Percentiles rank a stretch among this genome's conserved stretches.
These are phyloP conservation scores for Collichthys lucidus DNA, from an alignment of 2,113 vertebrate species.

Conservation along the genomic window DNA sequence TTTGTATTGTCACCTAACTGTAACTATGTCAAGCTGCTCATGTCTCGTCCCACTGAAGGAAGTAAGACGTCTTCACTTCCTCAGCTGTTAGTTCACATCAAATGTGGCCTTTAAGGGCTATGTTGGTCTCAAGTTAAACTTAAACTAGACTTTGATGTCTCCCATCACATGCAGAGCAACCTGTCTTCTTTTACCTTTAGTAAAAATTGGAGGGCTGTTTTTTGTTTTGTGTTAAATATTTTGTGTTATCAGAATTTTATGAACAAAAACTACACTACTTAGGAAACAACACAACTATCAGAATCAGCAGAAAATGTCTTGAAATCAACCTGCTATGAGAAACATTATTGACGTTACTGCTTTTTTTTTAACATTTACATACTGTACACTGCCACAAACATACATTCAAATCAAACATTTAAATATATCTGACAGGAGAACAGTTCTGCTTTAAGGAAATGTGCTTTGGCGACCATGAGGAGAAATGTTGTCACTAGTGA, in stretches of 20 bases:
- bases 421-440: not conserved
- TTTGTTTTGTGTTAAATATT: not conserved
- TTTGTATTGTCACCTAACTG: not conserved
- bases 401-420: not conserved
- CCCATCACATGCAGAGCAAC: too few relatives aligned
- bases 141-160: too few relatives aligned
- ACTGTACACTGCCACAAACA: not conserved
- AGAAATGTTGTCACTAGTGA: too few relatives aligned
- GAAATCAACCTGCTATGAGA: not conserved
- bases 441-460: not conserved
- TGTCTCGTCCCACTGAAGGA: constrained; percentile 4
- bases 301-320: not conserved
- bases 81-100: not conserved
- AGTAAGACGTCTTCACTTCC: constrained; percentile 28
- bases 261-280: not conserved
- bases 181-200: not conserved
- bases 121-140: not conserved
- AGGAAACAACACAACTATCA: constrained; percentile 12
- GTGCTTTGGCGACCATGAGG: too few relatives aligned
- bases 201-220: not conserved
- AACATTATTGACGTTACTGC: not conserved
- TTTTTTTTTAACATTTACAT: too few relatives aligned
- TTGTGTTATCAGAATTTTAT: too few relatives aligned
- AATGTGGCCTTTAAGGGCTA: not conserved
- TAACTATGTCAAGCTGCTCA: constrained; percentile 5